Evolutionary conservation across 2,113 vertebrate genomes (phyloP).

Genomic region (Balaeniceps rex): DNA sequence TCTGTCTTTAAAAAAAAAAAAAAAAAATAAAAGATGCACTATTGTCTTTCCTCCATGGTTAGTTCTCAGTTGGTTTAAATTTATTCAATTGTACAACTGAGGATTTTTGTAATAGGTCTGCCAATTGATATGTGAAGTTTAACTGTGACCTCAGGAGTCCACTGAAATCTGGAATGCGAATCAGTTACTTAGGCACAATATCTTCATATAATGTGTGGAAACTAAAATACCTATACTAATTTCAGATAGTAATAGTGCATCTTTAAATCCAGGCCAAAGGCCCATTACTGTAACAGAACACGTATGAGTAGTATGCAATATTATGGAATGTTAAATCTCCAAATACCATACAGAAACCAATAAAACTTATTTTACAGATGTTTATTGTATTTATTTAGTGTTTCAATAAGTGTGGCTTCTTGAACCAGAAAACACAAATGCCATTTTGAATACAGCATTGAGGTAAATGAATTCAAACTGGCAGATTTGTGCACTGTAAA

Average conservation of each 20-base stretch:
- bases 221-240: background rate
- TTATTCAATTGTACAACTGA: background rate
- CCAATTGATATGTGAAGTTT: background rate
- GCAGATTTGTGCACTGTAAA: background rate
- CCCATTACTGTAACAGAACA: slow-evolving; percentile 54
- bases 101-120: background rate
- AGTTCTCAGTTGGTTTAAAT: background rate
- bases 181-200: background rate
- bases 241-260: slow-evolving; percentile 42
- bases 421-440: background rate
- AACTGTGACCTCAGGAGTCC: background rate
- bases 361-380: slow-evolving; percentile 70
- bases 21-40: slow-evolving; percentile 40
- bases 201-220: background rate
- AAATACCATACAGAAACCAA: slow-evolving; percentile 69
- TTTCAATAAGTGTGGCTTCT: background rate
- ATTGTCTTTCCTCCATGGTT: slow-evolving; percentile 23
- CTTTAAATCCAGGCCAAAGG: slow-evolving; percentile 51
- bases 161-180: background rate
- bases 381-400: slow-evolving; percentile 22
- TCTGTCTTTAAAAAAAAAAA: background rate
- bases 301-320: slow-evolving; percentile 70
- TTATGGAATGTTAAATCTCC: slow-evolving; percentile 71
- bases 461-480: background rate
- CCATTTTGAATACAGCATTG: background rate